These are phyloP conservation scores for Drosophila trapezifrons DNA, from an alignment of 1,140 invertebrate genomes.

Conservation along the genomic window DNA sequence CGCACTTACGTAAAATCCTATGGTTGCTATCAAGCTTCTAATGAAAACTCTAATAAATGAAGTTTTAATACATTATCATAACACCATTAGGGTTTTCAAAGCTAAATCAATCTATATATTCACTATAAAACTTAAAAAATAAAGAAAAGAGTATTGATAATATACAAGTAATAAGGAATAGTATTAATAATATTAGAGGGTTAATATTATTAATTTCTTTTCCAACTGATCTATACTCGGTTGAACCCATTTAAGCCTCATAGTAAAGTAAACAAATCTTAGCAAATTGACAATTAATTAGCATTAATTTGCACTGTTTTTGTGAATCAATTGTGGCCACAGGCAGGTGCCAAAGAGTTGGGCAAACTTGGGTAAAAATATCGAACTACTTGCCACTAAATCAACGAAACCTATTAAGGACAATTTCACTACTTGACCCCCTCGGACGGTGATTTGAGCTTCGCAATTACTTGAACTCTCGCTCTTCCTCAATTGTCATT, in stretches of 20 bases:
- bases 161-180: too few relatives aligned
- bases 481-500: conserved; percentile 77
- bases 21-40: too few relatives aligned
- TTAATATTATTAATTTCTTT: background rate
- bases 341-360: background rate
- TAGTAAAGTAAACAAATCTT: background rate
- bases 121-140: too few relatives aligned
- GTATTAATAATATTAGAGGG: too few relatives aligned
- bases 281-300: conserved; percentile 15
- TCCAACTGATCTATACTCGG: background rate
- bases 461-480: conserved; percentile 70
- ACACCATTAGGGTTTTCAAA: too few relatives aligned
- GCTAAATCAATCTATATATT: too few relatives aligned
- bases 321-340: background rate
- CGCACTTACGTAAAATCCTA: too few relatives aligned
- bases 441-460: conserved; percentile 22
- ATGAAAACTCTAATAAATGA: too few relatives aligned
- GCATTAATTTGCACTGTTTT: conserved; percentile 1
- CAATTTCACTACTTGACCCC: conserved; percentile 77
- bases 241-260: background rate
- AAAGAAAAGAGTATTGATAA: too few relatives aligned
- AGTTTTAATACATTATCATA: too few relatives aligned
- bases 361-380: too few relatives aligned
- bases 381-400: background rate
- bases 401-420: conserved; percentile 54